Evolutionary conservation across 2,888 invertebrate species (phyloP), one percentile per base, ranked within the genome.

Genomic region (Dicycla oo): DNA sequence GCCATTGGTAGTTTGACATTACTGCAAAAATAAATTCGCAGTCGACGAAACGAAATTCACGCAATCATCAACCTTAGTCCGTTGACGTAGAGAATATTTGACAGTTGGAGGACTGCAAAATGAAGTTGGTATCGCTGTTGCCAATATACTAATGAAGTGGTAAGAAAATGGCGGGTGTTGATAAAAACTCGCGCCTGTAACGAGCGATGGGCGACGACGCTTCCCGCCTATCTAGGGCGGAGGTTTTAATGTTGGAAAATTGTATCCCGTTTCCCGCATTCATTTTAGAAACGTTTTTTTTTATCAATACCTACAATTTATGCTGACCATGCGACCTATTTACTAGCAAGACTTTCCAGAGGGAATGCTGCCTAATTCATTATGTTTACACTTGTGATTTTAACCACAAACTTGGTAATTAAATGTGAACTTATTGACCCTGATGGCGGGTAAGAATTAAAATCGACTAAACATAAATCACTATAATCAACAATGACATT

Each of bases 121-220:
- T 43, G 3, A 69, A 53, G 45, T 76, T 73, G 70, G 71, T 73
- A 69, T 57, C 23, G 15, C 69, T 69, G 81, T 81, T 71, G 67
- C 58, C 75, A 56, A 84, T 82, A 73, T 73, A 80, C 73, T 85
- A 85, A 85, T 85, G 85, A 83, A 85, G 83, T 80, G 79, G 75
- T 49, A 72, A 66, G 78, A 81, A 83, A 84, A 84, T 73, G 73
- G 76, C 72, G 81, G 69, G 38, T 63, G 34, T 74, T 62, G 70
- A 70, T 75, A 75, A 78, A 84, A 82, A 78, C 43, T 78, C 47
- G 38, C 45, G 61, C 15, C 62, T 26, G 53, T 83, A 85, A 85
- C 84, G 77, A 84, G 79, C 75, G 54, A 54, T 72, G 73, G 78
- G 76, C 71, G 64, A 57, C 66, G 70, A 61, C 38, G 49, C 62